phyloP scores from a whole-genome alignment of 2,888 invertebrate species.

The Artemia sp. region DNA sequence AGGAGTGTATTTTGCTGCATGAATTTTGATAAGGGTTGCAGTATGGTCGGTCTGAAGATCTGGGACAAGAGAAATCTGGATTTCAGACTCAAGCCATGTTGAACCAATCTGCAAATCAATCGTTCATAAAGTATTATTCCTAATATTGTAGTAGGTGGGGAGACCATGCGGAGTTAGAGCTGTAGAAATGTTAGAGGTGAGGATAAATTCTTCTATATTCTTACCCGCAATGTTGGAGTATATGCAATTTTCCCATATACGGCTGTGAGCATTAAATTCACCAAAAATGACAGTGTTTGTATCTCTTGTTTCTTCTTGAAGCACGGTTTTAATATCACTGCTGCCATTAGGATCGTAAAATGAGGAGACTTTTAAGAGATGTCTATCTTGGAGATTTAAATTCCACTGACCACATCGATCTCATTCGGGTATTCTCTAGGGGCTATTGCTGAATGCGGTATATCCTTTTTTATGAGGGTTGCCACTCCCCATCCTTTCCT shows the following conservation, averaged over 20 bases:
- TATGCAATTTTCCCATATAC: not conserved
- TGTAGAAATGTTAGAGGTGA: not conserved
- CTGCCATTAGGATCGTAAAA: not conserved
- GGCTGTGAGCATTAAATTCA: slow-evolving; percentile 7
- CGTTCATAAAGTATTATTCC: not conserved
- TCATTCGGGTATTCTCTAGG: too few species aligned
- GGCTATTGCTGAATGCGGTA: too few species aligned
- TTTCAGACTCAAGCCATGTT: too few species aligned
- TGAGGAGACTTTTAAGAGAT: not conserved
- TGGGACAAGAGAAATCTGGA: too few species aligned
- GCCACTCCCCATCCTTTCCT: too few species aligned
- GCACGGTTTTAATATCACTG: not conserved
- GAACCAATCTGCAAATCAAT: not conserved
- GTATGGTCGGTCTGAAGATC: too few species aligned
- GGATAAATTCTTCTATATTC: not conserved
- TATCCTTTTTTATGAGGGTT: too few species aligned
- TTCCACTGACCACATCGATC: too few species aligned
- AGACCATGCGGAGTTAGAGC: not conserved
- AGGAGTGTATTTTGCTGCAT: too few species aligned
- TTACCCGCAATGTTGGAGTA: not conserved
- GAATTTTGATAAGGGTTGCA: too few species aligned
- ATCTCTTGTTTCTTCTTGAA: slow-evolving; percentile 1
- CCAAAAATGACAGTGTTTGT: not conserved
- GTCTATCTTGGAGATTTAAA: too few species aligned
- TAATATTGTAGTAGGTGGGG: not conserved